Base-by-base conservation (phyloP, 2,888 invertebrate genomes). In the Fragum fragum region DNA sequence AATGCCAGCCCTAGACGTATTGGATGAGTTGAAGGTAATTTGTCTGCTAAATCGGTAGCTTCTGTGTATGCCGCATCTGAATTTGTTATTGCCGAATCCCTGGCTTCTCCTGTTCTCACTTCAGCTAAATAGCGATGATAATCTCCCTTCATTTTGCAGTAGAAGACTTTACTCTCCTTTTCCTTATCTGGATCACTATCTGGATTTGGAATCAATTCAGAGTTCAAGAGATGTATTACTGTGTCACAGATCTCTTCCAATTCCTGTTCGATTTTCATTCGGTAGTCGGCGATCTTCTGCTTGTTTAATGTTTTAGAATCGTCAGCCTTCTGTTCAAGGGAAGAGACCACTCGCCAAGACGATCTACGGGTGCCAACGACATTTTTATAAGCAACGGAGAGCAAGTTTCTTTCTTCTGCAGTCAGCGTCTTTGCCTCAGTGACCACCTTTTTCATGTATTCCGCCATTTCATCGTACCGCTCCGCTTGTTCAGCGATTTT, bases 141-240 rank as follows among this genome's bases (percentile, higher is more conserved):
- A 96, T 99, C 99, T 94, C 99, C 99, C 96, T 99, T 99, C 99
- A 99, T 99, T 97, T 99, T 99, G 95, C 99, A 97, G 97, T 99
- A 99, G 96, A 99, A 99, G 95, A 99, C 99, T 96, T 99, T 99
- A 95, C 98, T 97, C 14, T 88, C 88, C 5, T n/a, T n/a, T 5
- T 53, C 42, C 96, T 99, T 99, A 96, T 98, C 98, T 18, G 14
- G 2, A 14, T 16, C 47, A 47, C 7, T 47, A 9, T 3, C 14
- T 9, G 47, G 2, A 21, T 42, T 36, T 95, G 98, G 98, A 95
- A 99, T 99, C 96, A 99, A 97, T 96, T 97, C 98, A 96, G 99
- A 98, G 96, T 99, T 99, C 95, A 99, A 96, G 95, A 99, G 97
- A 95, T 97, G 97, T 97, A 99, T 96, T 94, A 99, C 99, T 95